A percentile compares a stretch with the other conserved stretches of the same genome.
These are phyloP conservation scores for Sinelater perroti DNA, from an alignment of 2,888 invertebrate species.

Conservation along the genomic window DNA sequence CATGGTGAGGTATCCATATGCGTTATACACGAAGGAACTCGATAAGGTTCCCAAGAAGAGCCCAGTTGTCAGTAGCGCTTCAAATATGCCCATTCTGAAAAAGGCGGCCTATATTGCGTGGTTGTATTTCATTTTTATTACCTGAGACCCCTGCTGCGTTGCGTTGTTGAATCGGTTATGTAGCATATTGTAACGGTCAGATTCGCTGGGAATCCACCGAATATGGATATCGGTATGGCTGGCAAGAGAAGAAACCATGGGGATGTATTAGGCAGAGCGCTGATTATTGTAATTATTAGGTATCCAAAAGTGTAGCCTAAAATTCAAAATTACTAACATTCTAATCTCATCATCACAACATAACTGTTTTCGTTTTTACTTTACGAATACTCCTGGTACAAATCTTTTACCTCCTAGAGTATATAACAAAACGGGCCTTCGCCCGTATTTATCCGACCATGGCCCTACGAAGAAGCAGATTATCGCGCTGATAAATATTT, in stretches of 20 bases:
- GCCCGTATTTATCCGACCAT: slow-evolving; percentile 83
- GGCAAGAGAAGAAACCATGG: slow-evolving; percentile 62
- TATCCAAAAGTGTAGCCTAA: slow-evolving; percentile 36
- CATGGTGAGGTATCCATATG: slow-evolving; percentile 65
- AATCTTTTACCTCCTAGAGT: slow-evolving; percentile 71
- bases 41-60: slow-evolving; percentile 68
- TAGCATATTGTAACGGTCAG: slow-evolving; percentile 66
- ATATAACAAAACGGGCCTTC: slow-evolving; percentile 72
- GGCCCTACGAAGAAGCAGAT: slow-evolving; percentile 79
- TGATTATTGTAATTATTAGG: slow-evolving; percentile 31
- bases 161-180: slow-evolving; percentile 71
- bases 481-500: slow-evolving; percentile 73
- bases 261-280: slow-evolving; percentile 43
- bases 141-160: slow-evolving; percentile 70
- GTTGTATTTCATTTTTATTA: slow-evolving; percentile 44
- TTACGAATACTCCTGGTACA: too few species aligned
- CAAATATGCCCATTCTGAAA: slow-evolving; percentile 70
- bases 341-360: neutral
- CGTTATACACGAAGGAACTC: slow-evolving; percentile 68
- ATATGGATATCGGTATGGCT: slow-evolving; percentile 67
- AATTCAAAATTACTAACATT: slow-evolving; percentile 1
- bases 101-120: neutral
- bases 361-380: too few species aligned
- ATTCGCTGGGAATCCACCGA: slow-evolving; percentile 70
- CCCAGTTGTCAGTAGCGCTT: slow-evolving; percentile 68